phyloP scores from a whole-genome alignment of 2,113 vertebrate genomes.

The Acrocephalus kingi region DNA sequence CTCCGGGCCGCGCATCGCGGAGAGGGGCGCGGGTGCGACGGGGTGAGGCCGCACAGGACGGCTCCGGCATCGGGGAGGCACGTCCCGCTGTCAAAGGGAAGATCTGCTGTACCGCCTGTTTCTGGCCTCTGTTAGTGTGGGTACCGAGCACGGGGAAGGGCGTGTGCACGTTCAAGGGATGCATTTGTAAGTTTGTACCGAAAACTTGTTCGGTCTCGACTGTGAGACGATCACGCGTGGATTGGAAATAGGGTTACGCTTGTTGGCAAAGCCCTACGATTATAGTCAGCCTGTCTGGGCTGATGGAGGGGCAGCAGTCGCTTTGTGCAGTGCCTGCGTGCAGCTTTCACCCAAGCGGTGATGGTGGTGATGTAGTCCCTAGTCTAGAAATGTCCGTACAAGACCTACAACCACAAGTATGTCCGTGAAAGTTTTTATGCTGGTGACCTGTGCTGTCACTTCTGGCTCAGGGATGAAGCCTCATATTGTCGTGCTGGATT shows the following conservation, averaged over 20 bases:
- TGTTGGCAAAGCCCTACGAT: accelerated
- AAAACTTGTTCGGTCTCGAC: not conserved
- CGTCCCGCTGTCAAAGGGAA: accelerated
- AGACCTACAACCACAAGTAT: accelerated
- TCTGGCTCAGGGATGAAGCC: too few relatives aligned
- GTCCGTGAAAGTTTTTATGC: accelerated
- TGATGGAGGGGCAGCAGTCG: not conserved
- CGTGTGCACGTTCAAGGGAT: not conserved
- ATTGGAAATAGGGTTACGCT: not conserved
- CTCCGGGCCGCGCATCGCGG: accelerated
- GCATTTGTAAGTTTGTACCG: not conserved
- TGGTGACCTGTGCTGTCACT: accelerated
- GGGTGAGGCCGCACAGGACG: accelerated
- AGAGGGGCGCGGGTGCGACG: not conserved
- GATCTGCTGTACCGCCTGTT: accelerated
- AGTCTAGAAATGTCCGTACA: not conserved
- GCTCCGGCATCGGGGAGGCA: accelerated
- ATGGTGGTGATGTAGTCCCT: not conserved
- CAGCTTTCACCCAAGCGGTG: not conserved
- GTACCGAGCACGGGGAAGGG: not conserved
- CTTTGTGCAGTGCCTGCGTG: accelerated
- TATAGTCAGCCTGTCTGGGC: not conserved
- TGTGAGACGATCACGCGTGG: accelerated
- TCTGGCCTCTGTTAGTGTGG: not conserved
- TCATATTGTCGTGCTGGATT: accelerated